Evolutionary conservation across 2,113 vertebrate genomes (phyloP), one percentile per base, ranked within the genome.

Genomic region (Puntigrus tetrazona): DNA sequence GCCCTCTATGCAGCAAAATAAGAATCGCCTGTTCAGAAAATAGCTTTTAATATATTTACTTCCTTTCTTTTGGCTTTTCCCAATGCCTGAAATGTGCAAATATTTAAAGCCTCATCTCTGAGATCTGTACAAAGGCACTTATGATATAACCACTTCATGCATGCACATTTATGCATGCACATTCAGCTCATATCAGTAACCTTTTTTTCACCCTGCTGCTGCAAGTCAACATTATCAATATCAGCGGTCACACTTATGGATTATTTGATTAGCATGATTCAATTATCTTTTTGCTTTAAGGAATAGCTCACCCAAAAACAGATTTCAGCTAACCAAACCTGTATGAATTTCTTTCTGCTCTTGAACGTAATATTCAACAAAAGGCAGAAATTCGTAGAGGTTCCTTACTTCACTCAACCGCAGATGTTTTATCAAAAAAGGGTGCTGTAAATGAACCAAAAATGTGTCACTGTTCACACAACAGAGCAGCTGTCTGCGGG

Each of bases 401-500:
- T 55, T 55, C 11, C 22, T 80, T 57, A 34, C 27, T 5, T 57
- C 29, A 5, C 14, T 29, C 27, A 27, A 27, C 20, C 1, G 9
- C 50, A 29, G 9, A 57, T 25, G 31, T 76, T 76, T 16, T 13
- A 38, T 41, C 55, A 27, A 11, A 79, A n/a, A 43, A 10, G 2
- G 1, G 7, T 20, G 36, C 8, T 10, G n/a, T 73, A 45, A 45
- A 13, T 1, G 1, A 79, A 27, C 31, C 25, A 57, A n/a, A 57
- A n/a, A n/a, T n/a, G n/a, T n/a, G n/a, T n/a, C n/a, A n/a, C n/a
- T n/a, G n/a, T n/a, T n/a, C n/a, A n/a, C 29, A 69, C 45, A 65
- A 72, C 80, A 95, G 94, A 88, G 47, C 10, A 81, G 82, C n/a
- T 85, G 78, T 61, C 81, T 93, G 77, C 86, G 86, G 43, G 89